Conservation (phyloP, 2,113 vertebrate species). For the Dasyprocta punctata region DNA sequence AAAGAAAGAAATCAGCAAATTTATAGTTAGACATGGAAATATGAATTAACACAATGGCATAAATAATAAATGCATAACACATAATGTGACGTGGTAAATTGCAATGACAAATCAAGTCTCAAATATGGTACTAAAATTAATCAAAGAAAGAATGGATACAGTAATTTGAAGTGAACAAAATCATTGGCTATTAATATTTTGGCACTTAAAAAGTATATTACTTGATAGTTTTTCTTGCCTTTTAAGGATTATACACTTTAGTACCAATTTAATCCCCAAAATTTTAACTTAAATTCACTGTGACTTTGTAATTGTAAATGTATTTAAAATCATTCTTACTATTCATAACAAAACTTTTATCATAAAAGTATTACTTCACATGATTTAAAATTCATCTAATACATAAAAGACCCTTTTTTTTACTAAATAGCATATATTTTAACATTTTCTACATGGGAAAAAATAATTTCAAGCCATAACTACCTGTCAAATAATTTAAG, state of each 20-base stretch:
- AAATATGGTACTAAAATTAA: slow-evolving; percentile 81
- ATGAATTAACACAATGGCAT: slow-evolving; percentile 86
- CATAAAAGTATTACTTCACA: neutral
- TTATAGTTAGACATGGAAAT: slow-evolving; percentile 89
- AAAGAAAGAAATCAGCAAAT: slow-evolving; percentile 93
- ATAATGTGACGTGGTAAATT: slow-evolving; percentile 81
- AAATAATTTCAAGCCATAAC: neutral
- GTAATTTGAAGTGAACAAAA: slow-evolving; percentile 72
- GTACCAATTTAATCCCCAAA: neutral
- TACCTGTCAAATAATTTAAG: neutral
- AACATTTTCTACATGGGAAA: neutral
- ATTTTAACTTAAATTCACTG: neutral
- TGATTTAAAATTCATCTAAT: slow-evolving; percentile 47
- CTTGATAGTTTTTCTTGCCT: neutral
- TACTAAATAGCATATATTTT: neutral
- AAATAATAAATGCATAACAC: slow-evolving; percentile 84
- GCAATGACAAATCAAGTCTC: slow-evolving; percentile 84
- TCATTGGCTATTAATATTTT: slow-evolving; percentile 70
- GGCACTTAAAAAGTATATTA: slow-evolving; percentile 56
- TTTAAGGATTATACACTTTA: slow-evolving; percentile 48
- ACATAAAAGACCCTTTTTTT: slow-evolving; percentile 20
- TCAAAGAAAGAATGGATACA: slow-evolving; percentile 77
- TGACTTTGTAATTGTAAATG: slow-evolving; percentile 8
- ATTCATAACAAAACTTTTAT: neutral
- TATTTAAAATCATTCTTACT: neutral